A percentile compares a stretch with the other conserved stretches of the same genome.
Conservation (phyloP, 1,140 invertebrate genomes). For the Drosophila malerkotliana region DNA sequence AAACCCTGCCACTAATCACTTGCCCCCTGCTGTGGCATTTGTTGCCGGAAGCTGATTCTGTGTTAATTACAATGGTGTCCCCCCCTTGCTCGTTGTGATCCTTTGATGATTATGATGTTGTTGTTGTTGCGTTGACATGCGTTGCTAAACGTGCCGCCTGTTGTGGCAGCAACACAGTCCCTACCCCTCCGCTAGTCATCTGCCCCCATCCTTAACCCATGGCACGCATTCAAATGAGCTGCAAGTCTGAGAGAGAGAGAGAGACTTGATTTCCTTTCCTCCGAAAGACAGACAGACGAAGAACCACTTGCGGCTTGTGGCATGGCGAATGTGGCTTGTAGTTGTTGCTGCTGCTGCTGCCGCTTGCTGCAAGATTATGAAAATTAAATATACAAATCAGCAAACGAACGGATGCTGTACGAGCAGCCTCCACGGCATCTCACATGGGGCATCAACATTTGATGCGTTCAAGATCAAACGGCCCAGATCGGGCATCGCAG, state of each 20-base stretch:
- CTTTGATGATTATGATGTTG: conserved; percentile 52
- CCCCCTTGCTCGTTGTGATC: background rate
- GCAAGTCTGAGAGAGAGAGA: background rate
- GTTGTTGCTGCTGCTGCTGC: conserved; percentile 26
- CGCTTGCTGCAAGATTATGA: conserved; percentile 69
- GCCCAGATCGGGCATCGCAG: background rate
- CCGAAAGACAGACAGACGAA: conserved; percentile 26
- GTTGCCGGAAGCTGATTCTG: conserved; percentile 76
- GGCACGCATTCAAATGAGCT: conserved; percentile 73
- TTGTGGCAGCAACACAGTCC: conserved; percentile 3
- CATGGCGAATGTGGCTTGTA: conserved; percentile 40
- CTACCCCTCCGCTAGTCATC: no score
- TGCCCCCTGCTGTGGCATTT: conserved; percentile 3
- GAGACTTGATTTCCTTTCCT: conserved; percentile 75
- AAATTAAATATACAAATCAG: conserved; percentile 83
- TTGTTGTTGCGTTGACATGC: conserved; percentile 74
- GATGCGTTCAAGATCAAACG: conserved; percentile 66
- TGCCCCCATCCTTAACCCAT: background rate
- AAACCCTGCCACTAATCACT: no score
- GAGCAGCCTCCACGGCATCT: conserved; percentile 31
- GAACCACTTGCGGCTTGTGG: conserved; percentile 51
- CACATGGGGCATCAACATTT: conserved; percentile 62
- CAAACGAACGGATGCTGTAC: conserved; percentile 73
- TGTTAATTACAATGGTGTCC: conserved; percentile 69
- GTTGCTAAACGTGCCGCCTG: conserved; percentile 77